phyloP scores from a whole-genome alignment of 2,113 vertebrate species.

The Odobenus rosmarus region DNA sequence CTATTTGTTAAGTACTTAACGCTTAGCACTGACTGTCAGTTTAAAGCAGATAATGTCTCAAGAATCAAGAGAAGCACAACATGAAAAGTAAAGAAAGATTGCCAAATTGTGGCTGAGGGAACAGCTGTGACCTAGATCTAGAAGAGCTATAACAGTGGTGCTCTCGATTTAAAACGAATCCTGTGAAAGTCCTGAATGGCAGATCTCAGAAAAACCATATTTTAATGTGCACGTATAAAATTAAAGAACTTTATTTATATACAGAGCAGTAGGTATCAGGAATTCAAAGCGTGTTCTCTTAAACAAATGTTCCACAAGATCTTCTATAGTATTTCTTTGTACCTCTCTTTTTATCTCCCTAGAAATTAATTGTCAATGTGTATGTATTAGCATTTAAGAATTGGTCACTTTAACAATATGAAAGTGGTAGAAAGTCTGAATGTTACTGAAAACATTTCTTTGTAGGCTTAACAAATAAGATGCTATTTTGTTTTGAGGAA shows the following conservation, averaged over 20 bases:
- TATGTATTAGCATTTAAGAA: not conserved
- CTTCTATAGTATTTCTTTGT: not conserved
- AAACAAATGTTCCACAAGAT: not conserved
- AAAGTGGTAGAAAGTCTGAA: not conserved
- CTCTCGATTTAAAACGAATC: conserved; percentile 58
- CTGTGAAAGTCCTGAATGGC: conserved; percentile 44
- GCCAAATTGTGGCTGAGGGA: not conserved
- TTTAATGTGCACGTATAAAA: conserved; percentile 57
- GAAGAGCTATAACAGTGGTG: not conserved
- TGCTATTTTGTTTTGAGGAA: not conserved
- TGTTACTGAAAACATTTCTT: conserved; percentile 21
- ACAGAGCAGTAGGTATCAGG: not conserved
- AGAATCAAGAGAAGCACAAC: not conserved
- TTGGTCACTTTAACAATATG: not conserved
- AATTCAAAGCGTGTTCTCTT: not conserved
- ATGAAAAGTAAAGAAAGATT: conserved; percentile 3
- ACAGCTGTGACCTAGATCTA: conserved; percentile 70
- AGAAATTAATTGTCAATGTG: not conserved
- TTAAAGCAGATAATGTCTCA: conserved; percentile 53
- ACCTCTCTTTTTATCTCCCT: not conserved
- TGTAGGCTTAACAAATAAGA: not conserved
- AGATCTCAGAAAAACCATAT: conserved; percentile 49
- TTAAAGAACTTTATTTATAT: conserved; percentile 30
- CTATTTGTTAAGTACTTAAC: not conserved
- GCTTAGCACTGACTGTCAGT: not conserved